phyloP scores from a whole-genome alignment of 2,797 vertebrate species.

The Malacoraja senta region DNA sequence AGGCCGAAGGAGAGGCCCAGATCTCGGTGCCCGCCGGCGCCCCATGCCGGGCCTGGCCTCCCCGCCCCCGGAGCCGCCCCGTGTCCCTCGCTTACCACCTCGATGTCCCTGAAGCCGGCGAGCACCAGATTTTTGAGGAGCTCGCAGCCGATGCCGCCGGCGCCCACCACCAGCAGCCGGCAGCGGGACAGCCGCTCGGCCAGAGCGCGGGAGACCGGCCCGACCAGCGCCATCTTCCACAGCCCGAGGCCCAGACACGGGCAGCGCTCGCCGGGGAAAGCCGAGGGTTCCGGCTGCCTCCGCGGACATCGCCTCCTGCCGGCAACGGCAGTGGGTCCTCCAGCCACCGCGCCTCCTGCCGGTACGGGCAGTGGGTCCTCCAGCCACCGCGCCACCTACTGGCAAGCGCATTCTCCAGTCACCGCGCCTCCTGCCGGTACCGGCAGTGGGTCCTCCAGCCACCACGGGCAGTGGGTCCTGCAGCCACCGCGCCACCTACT shows the following conservation, averaged over 20 bases:
- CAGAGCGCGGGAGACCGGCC: conserved; percentile 75
- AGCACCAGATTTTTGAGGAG: conserved; percentile 91
- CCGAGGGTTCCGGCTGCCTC: neutral
- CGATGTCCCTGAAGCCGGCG: conserved; percentile 85
- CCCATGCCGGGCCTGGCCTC: neutral
- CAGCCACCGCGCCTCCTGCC: neutral
- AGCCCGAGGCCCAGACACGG: conserved; percentile 19
- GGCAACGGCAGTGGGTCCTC: neutral
- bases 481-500: neutral
- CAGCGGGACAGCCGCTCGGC: conserved; percentile 73
- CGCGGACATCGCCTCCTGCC: conserved; percentile 25
- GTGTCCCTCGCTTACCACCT: conserved; percentile 69
- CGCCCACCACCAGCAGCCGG: conserved; percentile 83
- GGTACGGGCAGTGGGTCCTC: neutral
- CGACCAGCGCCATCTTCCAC: conserved; percentile 68
- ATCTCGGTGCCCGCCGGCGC: no score
- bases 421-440: neutral
- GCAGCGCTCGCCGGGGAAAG: neutral
- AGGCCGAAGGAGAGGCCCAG: no score
- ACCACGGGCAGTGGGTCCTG: neutral
- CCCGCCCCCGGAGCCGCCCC: neutral
- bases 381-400: neutral
- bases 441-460: neutral
- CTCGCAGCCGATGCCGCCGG: conserved; percentile 92
- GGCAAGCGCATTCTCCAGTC: neutral